Base-by-base conservation (phyloP, 2,888 invertebrate genomes). In the Erebia palarica region DNA sequence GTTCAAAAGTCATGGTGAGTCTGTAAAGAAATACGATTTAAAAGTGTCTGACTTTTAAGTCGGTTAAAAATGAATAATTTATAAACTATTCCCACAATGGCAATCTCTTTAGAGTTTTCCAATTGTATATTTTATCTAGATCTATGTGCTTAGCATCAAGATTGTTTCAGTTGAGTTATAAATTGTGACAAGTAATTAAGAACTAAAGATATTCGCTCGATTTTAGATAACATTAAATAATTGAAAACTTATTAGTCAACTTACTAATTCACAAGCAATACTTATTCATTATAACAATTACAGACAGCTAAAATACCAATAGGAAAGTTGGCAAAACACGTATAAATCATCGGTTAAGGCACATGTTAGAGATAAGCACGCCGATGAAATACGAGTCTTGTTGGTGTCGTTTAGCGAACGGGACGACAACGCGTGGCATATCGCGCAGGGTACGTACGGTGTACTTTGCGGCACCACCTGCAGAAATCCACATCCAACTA, bases 271-370 rank as follows among this genome's bases (percentile, higher is more conserved):
- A 59, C 63, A 69, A 67, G 64, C 53, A 65, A 70, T 71, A 65
- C 73, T 73, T 73, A 73, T 75, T 73, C 74, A 73, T 71, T 59
- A 70, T 67, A 73, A 74, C 66, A 74, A 73, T 74, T 70, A 69
- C 70, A 18, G 63, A 71, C 63, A 64, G 66, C 55, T 65, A 57
- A 66, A 69, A 71, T 69, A 21, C 47, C 68, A 58, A 68, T 71
- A 73, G 71, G 90, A 89, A 88, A 89, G 89, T 85, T 82, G 78
- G 80, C 79, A 81, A 81, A 81, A 81, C 82, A 82, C 78, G 82
- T 79, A 91, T 92, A 92, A 91, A 91, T 92, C 90, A 92, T 90
- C 81, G 78, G 80, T 82, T 79, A 81, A 80, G 83, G 81, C 82
- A 86, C 88, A 87, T 81, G 84, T 81, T 81, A 79, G 79, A 85